Conservation (phyloP, 1,140 invertebrate species). For the Scaptomyza montana region DNA sequence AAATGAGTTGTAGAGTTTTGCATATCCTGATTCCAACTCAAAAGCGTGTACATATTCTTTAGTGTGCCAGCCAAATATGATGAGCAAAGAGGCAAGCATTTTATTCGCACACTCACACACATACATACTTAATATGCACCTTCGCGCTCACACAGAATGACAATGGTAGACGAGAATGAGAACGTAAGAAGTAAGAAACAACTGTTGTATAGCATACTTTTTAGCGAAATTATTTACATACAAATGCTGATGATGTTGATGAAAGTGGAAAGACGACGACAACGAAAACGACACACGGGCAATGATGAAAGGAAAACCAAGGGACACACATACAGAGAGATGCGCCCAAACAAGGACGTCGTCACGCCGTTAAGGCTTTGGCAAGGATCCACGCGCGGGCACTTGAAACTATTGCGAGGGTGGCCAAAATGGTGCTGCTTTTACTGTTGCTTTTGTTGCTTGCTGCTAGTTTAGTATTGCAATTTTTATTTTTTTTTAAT, state of each 20-base stretch:
- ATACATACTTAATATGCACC: too few species aligned
- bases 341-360: conserved; percentile 45
- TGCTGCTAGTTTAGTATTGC: conserved; percentile 46
- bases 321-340: conserved; percentile 21
- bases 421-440: conserved; percentile 31
- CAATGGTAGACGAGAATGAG: conserved; percentile 32
- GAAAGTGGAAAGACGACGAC: conserved; percentile 51
- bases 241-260: conserved; percentile 57
- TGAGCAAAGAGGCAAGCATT: conserved; percentile 20
- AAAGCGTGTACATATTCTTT: conserved; percentile 26
- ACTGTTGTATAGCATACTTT: conserved; percentile 56
- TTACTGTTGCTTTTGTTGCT: conserved; percentile 15
- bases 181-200: conserved; percentile 31
- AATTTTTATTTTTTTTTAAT: conserved; percentile 25
- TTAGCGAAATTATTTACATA: conserved; percentile 58
- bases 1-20: conserved; percentile 32
- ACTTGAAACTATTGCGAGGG: conserved; percentile 54
- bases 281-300: conserved; percentile 5
- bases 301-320: conserved; percentile 2
- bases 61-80: conserved; percentile 34
- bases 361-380: conserved; percentile 36
- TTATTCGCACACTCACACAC: conserved; percentile 9
- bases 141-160: conserved; percentile 12
- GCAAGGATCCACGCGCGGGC: conserved; percentile 33
- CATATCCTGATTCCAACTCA: conserved; percentile 32